Base-by-base conservation (phyloP, 2,888 invertebrate species). In the Hydropsyche betteni region DNA sequence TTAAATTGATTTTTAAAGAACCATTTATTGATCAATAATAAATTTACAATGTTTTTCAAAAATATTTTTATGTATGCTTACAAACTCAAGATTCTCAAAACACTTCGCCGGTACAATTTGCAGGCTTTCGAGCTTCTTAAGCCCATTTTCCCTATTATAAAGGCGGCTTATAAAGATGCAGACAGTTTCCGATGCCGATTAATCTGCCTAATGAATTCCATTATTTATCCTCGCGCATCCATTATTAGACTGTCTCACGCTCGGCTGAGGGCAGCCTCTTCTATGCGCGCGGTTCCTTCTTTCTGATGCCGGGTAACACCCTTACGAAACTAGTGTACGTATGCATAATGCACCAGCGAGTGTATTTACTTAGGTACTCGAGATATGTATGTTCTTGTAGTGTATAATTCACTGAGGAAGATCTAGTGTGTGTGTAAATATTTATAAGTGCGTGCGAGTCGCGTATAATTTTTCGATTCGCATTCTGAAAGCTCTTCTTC, bases 221-320 rank as follows among this genome's bases (percentile, higher is more conserved):
- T 84, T 84, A 84, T 84, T 83, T 83, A 83, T 82, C 81, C 82
- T 80, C 81, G 82, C 82, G 81, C 82, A 82, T 83, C 83, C 83
- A 84, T 84, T 84, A 44, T 44, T 8, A 83, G 83, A 83, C 81
- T 82, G 81, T 82, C 77, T 53, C 75, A 77, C 75, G 79, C 72
- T 77, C 74, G 77, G 79, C 77, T 79, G 76, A 64, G 53, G 74
- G 44, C 36, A 8, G 64, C 64, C 34, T 64, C 64, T 64, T 64
- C 36, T 16, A 24, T 55, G 55, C 6, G 55, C 33, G 36, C n/a
- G 64, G 36, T 34, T 12, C 6, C 64, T n/a, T 55, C 14, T 55
- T n/a, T 55, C 16, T 12, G 51, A 51, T 12, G 51, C n/a, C 51
- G 51, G 51, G n/a, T 51, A n/a, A 10, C 61, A 61, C 33, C 61